Base-by-base conservation (phyloP, 2,797 vertebrate species). In the Esox lucius region DNA sequence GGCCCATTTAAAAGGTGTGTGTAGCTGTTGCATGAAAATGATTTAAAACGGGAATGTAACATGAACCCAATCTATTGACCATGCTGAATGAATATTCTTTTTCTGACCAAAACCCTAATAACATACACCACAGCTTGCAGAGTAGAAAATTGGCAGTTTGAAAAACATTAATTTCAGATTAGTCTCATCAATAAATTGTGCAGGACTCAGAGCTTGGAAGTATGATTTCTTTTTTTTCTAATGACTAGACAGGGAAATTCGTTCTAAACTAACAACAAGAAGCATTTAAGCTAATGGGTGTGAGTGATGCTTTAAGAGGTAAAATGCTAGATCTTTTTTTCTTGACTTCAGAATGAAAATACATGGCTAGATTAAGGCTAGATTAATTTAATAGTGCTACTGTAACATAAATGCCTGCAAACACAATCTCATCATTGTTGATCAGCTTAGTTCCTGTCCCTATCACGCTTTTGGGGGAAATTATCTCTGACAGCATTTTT, bases 161-260 rank as follows among this genome's bases (percentile, higher is more conserved):
- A 56, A 56, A 22, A 56, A 56, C 82, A 48, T 59, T 31, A 0
- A 28, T 66, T 70, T 73, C 49, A 35, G 48, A 83, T 39, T 39
- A 93, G 92, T 94, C 91, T 91, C 81, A 84, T 94, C 89, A 94
- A 93, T 85, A 89, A 91, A 88, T 91, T 92, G 95, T 94, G 87
- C 90, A 81, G 81, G 87, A 89, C 88, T 74, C 85, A 9, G 39
- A 3, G 9, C 39, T 42, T 42, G 39, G 39, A 42, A 42, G 39
- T 42, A 7, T 42, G 39, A 42, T 42, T 42, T 42, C 39, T 42
- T 83, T 91, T 91, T 91, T 87, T 8, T 70, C 48, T 71, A 80
- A 82, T 81, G n/a, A 17, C 71, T 92, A 90, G 89, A 90, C 84
- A 90, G 19, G 19, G n/a, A n/a, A 2, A 56, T 9, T n/a, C 0